A percentile compares a stretch with the other conserved stretches of the same genome.
phyloP scores from a whole-genome alignment of 2,113 vertebrate species.

The Caranx ignobilis region DNA sequence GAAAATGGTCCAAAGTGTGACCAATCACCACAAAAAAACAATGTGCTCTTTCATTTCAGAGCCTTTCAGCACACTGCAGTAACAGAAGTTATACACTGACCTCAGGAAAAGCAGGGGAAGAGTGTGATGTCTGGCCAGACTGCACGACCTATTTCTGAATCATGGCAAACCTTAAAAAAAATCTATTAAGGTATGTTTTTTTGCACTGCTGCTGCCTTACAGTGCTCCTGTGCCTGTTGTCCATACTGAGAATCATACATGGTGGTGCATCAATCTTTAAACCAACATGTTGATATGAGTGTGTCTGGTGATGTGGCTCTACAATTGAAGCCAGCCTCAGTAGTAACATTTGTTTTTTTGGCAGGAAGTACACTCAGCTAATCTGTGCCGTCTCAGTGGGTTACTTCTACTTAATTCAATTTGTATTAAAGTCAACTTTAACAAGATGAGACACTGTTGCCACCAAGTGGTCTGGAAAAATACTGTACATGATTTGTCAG shows the following conservation, averaged over 20 bases:
- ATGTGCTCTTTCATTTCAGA: background rate
- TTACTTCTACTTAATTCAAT: conserved; percentile 4
- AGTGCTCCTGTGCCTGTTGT: background rate
- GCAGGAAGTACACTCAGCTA: background rate
- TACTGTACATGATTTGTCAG: conserved; percentile 17
- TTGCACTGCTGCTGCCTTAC: background rate
- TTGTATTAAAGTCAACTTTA: conserved; percentile 4
- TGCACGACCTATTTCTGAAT: background rate
- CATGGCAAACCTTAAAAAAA: background rate
- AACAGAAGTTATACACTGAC: background rate
- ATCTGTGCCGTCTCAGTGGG: background rate
- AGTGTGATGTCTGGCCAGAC: background rate
- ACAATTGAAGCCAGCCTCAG: background rate
- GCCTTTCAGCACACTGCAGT: conserved; percentile 4
- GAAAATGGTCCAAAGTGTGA: conserved; percentile 14
- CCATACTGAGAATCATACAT: background rate
- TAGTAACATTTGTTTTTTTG: background rate
- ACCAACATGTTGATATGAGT: background rate
- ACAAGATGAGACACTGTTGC: conserved; percentile 74
- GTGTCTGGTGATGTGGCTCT: background rate
- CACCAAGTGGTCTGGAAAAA: conserved; percentile 73
- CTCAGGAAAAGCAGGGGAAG: background rate
- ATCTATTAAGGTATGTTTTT: background rate
- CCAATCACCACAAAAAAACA: background rate
- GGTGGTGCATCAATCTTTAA: background rate